Evolutionary conservation across 2,888 invertebrate genomes (phyloP).

Genomic region (Himalopsyche anomala): DNA sequence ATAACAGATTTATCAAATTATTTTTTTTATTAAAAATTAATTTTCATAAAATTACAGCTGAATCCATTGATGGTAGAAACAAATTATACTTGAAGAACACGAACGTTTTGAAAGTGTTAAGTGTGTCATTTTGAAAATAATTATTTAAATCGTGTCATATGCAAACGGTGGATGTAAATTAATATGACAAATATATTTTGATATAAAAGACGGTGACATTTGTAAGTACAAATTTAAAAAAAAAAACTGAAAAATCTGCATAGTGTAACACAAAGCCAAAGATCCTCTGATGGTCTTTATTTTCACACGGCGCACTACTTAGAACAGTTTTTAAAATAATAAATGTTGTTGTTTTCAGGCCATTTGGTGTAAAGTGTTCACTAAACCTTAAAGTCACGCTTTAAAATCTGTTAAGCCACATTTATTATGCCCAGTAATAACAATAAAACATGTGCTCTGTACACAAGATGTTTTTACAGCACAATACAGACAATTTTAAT

Average conservation of each 20-base stretch:
- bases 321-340: neutral
- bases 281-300: neutral
- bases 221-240: no score
- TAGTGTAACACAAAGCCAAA: neutral
- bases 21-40: no score
- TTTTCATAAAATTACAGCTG: no score
- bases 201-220: no score
- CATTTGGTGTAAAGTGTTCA: neutral
- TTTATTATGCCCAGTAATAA: neutral
- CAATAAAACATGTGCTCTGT: neutral
- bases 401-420: constrained; percentile 34
- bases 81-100: no score
- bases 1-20: no score
- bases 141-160: no score
- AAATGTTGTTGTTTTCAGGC: neutral
- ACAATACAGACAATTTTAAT: neutral
- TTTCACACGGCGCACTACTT: neutral
- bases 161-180: no score
- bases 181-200: no score
- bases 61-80: no score
- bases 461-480: neutral
- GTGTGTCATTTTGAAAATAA: no score
- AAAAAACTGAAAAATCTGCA: neutral
- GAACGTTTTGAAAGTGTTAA: no score
- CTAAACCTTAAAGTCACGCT: neutral